These are phyloP conservation scores for Fregata magnificens DNA, from an alignment of 2,113 vertebrate species.

Conservation along the genomic window DNA sequence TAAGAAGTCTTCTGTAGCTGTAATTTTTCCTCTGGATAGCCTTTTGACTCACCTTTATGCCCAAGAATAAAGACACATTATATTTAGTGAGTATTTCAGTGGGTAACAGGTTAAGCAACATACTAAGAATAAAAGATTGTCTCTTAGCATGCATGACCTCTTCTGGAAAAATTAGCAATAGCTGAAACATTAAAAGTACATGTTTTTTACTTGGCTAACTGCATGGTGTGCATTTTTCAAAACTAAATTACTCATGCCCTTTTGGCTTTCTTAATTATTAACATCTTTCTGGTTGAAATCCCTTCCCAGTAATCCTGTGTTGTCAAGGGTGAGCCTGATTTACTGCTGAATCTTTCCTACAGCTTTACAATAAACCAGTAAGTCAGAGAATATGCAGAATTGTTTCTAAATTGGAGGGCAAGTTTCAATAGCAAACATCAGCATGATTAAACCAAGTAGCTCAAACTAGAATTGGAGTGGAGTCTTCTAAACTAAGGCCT, in stretches of 20 bases:
- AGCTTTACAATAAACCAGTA: not conserved
- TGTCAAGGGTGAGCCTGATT: constrained; percentile 33
- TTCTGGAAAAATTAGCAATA: constrained; percentile 50
- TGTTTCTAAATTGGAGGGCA: not conserved
- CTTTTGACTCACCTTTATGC: not conserved
- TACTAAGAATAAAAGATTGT: constrained; percentile 8
- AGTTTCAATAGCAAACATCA: not conserved
- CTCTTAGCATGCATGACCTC: constrained; percentile 39
- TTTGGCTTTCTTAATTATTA: constrained; percentile 71
- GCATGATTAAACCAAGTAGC: not conserved
- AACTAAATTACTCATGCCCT: constrained; percentile 54
- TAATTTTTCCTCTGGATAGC: not conserved
- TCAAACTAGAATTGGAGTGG: not conserved
- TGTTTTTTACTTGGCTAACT: constrained; percentile 58
- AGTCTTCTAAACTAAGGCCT: not conserved
- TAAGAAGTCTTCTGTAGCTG: not conserved
- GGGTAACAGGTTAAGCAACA: not conserved
- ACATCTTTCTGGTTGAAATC: constrained; percentile 57
- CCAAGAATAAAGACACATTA: not conserved
- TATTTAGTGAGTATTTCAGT: not conserved
- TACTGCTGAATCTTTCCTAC: constrained; percentile 13
- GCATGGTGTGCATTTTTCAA: constrained; percentile 56
- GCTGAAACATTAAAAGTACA: constrained; percentile 54
- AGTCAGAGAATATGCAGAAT: not conserved
- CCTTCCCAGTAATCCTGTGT: not conserved